Base-by-base conservation (phyloP, 2,113 vertebrate genomes). In the Halcyon senegalensis region DNA sequence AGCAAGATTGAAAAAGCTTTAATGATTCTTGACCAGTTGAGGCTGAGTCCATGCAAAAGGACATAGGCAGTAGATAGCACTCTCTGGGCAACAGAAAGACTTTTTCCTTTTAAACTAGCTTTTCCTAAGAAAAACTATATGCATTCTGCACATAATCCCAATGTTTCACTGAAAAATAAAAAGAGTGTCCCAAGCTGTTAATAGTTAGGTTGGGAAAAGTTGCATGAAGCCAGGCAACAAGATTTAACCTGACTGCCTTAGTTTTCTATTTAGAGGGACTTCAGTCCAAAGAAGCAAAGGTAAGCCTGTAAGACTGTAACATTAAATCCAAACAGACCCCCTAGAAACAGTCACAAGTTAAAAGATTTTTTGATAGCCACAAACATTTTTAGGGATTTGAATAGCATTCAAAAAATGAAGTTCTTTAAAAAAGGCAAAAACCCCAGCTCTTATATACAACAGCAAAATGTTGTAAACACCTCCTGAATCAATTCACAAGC, bases 391-490 rank as follows among this genome's bases (percentile, higher is more conserved):
- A 82, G 67, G 62, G 24, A 81, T 50, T 33, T 74, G 11, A 70
- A 58, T 58, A 66, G 53, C 27, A 19, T 27, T 20, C 7, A 72
- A 83, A 68, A 89, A 84, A 31, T 11, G 2, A 69, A 23, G 11
- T 41, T 83, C 13, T 43, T 69, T 46, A 81, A 60, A 56, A 87
- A 50, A 60, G 6, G 33, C 77, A 70, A 8, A 27, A 13, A 30
- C 0, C 0, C 0, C 27, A 25, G 10, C 58, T 63, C 0, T 2
- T 30, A 35, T 3, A 66, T 3, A 3, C 2, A 48, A 58, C 3
- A 51, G 24, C 23, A 69, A 80, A 77, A 60, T 68, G 73, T 7
- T 58, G 33, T 17, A 37, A 58, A 20, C 5, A 25, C 13, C 14
- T 66, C 33, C 20, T 56, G 17, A 81, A 39, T 2, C 8, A 78